A percentile compares a stretch with the other conserved stretches of the same genome.
phyloP scores from a whole-genome alignment of 2,888 invertebrate species.

The Chrysina gloriosa region DNA sequence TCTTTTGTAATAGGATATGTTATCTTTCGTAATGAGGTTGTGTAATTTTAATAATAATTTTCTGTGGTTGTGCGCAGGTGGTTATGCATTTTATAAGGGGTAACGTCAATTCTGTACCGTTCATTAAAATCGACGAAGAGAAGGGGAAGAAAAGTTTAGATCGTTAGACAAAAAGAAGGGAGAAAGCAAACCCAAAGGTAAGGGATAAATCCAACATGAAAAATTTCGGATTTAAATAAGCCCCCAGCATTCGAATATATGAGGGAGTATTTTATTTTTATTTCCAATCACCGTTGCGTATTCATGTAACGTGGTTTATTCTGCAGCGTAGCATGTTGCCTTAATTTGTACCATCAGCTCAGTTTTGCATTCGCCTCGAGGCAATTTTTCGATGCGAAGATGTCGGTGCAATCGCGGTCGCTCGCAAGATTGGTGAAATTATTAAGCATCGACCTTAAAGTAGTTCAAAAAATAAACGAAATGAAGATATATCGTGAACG shows the following conservation, averaged over 20 bases:
- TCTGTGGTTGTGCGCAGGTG: no score
- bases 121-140: neutral
- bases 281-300: constrained; percentile 57
- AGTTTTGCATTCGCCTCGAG: constrained; percentile 54
- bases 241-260: constrained; percentile 50
- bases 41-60: no score
- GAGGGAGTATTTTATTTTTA: constrained; percentile 56
- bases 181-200: neutral
- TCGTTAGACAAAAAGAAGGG: neutral
- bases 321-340: constrained; percentile 55
- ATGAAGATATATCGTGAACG: neutral
- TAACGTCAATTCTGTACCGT: no score
- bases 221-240: constrained; percentile 45
- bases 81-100: no score
- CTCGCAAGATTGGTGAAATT: neutral
- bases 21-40: no score
- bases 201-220: constrained; percentile 4
- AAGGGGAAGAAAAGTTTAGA: neutral
- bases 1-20: no score
- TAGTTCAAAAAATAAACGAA: neutral
- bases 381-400: constrained; percentile 37
- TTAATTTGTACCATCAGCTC: constrained; percentile 57
- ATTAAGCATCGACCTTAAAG: constrained; percentile 14
- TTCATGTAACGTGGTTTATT: constrained; percentile 56
- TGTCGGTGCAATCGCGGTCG: constrained; percentile 18